Base-by-base conservation (phyloP, 2,797 vertebrate genomes). In the Hemitrygon akajei region DNA sequence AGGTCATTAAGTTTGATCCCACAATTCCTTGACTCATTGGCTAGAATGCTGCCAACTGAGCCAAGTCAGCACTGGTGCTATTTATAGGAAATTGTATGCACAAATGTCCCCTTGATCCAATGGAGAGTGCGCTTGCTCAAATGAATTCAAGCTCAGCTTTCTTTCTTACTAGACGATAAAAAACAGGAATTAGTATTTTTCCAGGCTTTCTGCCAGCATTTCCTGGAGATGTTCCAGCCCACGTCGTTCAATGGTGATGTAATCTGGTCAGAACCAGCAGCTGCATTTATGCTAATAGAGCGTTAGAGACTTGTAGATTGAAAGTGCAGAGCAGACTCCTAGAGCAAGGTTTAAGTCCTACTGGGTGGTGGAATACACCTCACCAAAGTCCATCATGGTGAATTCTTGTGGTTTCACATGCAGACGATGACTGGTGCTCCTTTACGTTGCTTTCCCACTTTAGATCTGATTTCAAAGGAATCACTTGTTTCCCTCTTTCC, bases 101-200 rank as follows among this genome's bases (percentile, higher is more conserved):
- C 69, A 92, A 40, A 34, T 47, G 69, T 12, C 2, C 40, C 27
- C 37, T 92, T 73, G 69, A 73, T 75, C 91, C 71, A 58, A 30
- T 0, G 34, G 71, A 11, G 18, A 73, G 11, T 56, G 40, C 56
- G 40, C 34, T 18, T 71, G 7, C 71, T 30, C 0, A 14, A 60
- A 34, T 34, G 58, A 34, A 87, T 66, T 1, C 86, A 66, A 66
- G 25, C 86, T 47, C 66, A n/a, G 91, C 4, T n/a, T 92, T 75
- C 34, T 40, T 40, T 75, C 69, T 92, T 93, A 56, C 40, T 75
- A 18, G 91, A 93, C 91, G 73, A 30, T 56, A 69, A 92, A 93
- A 93, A 73, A 27, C 91, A 76, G 40, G 47, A 30, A 56, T 27
- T 76, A n/a, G 76, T 93, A 75, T 76, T 93, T 93, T 93, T 76